Conservation (phyloP, 92 coral and sea anemone genomes). For the Montipora capitata region DNA sequence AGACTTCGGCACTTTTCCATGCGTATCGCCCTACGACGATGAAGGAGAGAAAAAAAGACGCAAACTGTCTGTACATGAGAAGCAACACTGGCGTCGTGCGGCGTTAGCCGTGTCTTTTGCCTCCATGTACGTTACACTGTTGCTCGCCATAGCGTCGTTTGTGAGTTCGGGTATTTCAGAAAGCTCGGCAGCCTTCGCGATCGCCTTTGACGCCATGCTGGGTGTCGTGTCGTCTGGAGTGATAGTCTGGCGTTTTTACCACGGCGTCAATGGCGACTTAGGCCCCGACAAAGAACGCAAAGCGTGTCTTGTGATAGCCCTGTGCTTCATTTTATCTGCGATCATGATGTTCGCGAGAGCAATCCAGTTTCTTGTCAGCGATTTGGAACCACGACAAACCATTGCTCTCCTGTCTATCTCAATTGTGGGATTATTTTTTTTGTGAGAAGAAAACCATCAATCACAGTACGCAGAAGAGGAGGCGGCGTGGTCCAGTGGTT, state of each 20-base stretch:
- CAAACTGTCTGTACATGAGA: constrained; percentile 67
- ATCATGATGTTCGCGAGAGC: constrained; percentile 86
- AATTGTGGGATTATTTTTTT: constrained; percentile 59
- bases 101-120: constrained; percentile 82
- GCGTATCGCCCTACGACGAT: constrained; percentile 78
- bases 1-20: constrained; percentile 77
- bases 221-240: constrained; percentile 88
- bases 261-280: constrained; percentile 73
- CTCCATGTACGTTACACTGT: constrained; percentile 75
- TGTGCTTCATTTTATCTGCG: constrained; percentile 85
- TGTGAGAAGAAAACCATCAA: no score
- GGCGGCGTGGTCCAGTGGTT: no score
- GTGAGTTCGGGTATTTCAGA: constrained; percentile 89
- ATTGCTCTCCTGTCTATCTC: constrained; percentile 83
- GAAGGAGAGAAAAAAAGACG: constrained; percentile 11
- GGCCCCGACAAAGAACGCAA: constrained; percentile 84
- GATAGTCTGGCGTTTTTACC: constrained; percentile 94
- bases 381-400: constrained; percentile 85
- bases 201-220: constrained; percentile 94
- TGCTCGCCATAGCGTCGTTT: constrained; percentile 84
- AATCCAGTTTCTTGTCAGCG: constrained; percentile 80
- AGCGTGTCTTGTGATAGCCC: constrained; percentile 84
- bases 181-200: constrained; percentile 92
- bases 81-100: constrained; percentile 84
- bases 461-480: no score